phyloP scores from a whole-genome alignment of 2,888 invertebrate species.

The Chrysolina haemoptera region DNA sequence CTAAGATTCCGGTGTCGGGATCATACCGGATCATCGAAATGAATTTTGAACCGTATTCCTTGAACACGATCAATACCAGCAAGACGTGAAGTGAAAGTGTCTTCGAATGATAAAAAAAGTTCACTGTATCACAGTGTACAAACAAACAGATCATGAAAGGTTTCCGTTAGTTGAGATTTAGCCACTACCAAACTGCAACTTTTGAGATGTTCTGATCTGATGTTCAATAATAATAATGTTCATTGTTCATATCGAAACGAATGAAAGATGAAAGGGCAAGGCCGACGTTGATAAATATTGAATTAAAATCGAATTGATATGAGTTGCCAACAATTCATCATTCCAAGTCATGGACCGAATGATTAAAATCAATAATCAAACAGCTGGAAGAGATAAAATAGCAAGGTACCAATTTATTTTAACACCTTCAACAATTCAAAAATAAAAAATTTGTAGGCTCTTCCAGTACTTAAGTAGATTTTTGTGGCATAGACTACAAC shows the following conservation, averaged over 20 bases:
- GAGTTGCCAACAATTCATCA: conserved; percentile 3
- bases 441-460: conserved; percentile 72
- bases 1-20: too few species aligned
- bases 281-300: not conserved
- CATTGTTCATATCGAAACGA: too few species aligned
- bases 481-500: conserved; percentile 84
- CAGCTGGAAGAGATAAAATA: conserved; percentile 71
- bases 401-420: conserved; percentile 65
- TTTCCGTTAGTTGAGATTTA: not conserved
- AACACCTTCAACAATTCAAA: conserved; percentile 22
- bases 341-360: conserved; percentile 67
- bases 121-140: too few species aligned
- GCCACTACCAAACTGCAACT: not conserved
- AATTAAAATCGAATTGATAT: not conserved
- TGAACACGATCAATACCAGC: too few species aligned
- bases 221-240: too few species aligned
- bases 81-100: too few species aligned
- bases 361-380: conserved; percentile 70
- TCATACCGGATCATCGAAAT: too few species aligned
- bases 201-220: too few species aligned
- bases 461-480: conserved; percentile 87
- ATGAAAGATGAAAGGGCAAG: not conserved
- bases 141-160: not conserved
- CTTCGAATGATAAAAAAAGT: too few species aligned
- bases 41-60: too few species aligned